Conservation (phyloP, 2,113 vertebrate species). For the Athene cunicularia region DNA sequence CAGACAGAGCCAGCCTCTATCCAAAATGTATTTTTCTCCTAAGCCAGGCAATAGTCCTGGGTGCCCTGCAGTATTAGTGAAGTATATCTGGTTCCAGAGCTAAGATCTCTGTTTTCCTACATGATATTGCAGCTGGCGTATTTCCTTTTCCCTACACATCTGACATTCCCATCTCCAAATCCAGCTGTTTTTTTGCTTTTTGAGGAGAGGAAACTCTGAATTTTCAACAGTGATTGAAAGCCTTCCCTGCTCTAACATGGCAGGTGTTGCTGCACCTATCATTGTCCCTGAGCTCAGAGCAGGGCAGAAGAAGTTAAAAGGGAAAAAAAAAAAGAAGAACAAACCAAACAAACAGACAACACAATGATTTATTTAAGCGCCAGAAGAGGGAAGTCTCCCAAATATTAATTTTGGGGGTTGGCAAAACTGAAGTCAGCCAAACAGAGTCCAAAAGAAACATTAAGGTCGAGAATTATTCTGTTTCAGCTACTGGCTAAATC, state of each 20-base stretch:
- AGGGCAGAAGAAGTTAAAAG: not conserved
- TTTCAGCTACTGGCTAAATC: slow-evolving; percentile 24
- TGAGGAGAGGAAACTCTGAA: not conserved
- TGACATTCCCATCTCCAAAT: not conserved
- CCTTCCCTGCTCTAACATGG: not conserved
- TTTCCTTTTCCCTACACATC: not conserved
- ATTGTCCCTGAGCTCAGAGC: not conserved
- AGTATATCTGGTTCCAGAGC: not conserved
- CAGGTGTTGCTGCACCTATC: not conserved
- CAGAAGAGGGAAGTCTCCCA: slow-evolving; percentile 11
- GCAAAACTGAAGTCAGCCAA: slow-evolving; percentile 16
- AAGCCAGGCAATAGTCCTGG: not conserved
- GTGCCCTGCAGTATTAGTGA: not conserved
- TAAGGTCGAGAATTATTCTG: slow-evolving; percentile 22
- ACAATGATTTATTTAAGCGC: slow-evolving; percentile 20
- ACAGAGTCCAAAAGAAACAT: slow-evolving; percentile 54
- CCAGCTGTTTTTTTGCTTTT: not conserved
- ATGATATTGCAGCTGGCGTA: not conserved
- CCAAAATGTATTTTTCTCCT: not conserved
- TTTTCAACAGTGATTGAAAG: not conserved
- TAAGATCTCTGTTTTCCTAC: not conserved
- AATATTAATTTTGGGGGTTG: slow-evolving; percentile 30
- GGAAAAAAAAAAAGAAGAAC: not conserved
- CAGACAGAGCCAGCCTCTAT: not conserved
- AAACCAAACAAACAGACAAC: not conserved